Conservation (phyloP, 2,888 invertebrate species). For the Kuschelorhynchus macadamiae region DNA sequence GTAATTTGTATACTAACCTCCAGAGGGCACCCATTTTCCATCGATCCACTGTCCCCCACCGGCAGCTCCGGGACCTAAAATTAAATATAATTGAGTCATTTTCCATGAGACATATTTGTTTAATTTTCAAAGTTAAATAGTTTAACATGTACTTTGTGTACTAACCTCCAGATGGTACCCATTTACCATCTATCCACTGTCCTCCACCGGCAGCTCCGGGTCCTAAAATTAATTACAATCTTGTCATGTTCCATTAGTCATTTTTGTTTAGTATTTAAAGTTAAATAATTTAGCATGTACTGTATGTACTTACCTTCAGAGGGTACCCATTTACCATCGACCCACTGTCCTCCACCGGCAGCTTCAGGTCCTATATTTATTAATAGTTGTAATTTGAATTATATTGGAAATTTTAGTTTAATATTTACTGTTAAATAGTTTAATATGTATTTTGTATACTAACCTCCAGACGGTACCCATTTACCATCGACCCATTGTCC, state of each 20-base stretch:
- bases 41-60: constrained; percentile 57
- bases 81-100: too few species aligned
- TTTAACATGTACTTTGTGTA: too few species aligned
- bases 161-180: constrained; percentile 16
- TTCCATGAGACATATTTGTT: too few species aligned
- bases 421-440: too few species aligned
- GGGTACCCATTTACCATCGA: constrained; percentile 32
- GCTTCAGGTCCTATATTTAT: neutral
- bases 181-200: constrained; percentile 32
- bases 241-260: too few species aligned
- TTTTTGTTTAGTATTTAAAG: too few species aligned
- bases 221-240: neutral
- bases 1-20: too few species aligned
- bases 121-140: too few species aligned
- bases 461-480: constrained; percentile 16
- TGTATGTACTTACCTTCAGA: too few species aligned
- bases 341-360: constrained; percentile 57
- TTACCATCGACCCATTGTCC: constrained; percentile 34
- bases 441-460: too few species aligned
- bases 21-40: constrained; percentile 33
- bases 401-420: too few species aligned
- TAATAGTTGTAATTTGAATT: neutral
- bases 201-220: constrained; percentile 12
- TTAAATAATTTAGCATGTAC: too few species aligned
- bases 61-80: constrained; percentile 1